Evolutionary conservation across 64 coral and sea anemone species (phyloP).

Genomic region (Stichodactyla mertensii): DNA sequence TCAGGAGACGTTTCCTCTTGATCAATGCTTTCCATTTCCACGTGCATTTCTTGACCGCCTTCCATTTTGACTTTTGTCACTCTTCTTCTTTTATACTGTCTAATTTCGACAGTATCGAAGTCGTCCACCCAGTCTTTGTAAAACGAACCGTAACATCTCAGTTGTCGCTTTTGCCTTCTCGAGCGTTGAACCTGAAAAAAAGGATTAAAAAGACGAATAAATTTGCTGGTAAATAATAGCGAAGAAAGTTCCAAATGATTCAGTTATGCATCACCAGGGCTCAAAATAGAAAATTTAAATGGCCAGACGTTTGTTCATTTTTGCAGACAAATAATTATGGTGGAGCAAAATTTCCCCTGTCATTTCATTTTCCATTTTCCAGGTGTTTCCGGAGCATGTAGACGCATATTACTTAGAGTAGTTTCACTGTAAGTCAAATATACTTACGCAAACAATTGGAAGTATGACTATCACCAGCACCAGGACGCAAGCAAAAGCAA

Average conservation of each 20-base stretch:
- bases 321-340: no score
- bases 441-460: constrained; percentile 10
- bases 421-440: not conserved
- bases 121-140: not conserved
- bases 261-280: no score
- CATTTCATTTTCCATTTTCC: no score
- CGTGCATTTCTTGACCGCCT: not conserved
- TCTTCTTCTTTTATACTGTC: not conserved
- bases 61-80: not conserved
- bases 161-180: constrained; percentile 1
- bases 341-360: no score
- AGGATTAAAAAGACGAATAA: not conserved
- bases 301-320: not conserved
- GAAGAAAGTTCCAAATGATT: not conserved
- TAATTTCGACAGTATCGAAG: not conserved
- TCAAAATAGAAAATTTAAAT: no score
- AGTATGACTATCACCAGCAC: constrained; percentile 5
- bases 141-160: not conserved
- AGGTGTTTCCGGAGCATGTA: no score
- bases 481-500: not conserved
- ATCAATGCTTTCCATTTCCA: not conserved
- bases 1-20: not conserved
- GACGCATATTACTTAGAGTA: not conserved
- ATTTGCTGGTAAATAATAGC: not conserved
- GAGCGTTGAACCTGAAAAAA: not conserved